Base-by-base conservation (phyloP, 2,113 vertebrate genomes). In the Apeltes quadracus region DNA sequence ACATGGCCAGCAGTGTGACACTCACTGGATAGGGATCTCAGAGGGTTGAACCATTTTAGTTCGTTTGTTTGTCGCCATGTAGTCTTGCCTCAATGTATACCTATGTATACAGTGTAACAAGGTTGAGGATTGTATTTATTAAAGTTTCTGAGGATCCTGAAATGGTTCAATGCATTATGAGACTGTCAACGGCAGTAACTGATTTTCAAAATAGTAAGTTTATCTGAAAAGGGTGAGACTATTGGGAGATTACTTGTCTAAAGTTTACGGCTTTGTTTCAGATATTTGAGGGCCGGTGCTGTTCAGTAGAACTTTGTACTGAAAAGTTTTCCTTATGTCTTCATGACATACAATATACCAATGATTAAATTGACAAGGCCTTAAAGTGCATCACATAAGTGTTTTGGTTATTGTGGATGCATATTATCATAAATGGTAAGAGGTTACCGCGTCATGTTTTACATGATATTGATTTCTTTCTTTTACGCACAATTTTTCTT, bases 91-190 rank as follows among this genome's bases (percentile, higher is more conserved):
- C 43, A 46, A 14, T 70, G 51, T 79, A 50, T 32, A 48, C 14
- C 39, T 72, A n/a, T n/a, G n/a, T 29, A n/a, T 27, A 70, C 48
- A 44, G 43, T 78, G 66, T 66, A 72, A 6, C 38, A 36, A 75
- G 70, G 72, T 79, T 68, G 58, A 84, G 77, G 51, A 66, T 78
- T 73, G 69, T 91, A 88, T 88, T 87, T 88, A 89, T 89, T 88
- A 48, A 83, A 66, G 48, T 72, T 79, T 75, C 46, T 44, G 56
- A 81, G 25, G 64, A 83, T 70, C 22, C 59, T 72, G 48, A 79
- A 79, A 76, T 65, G 62, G 58, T 63, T 43, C 39, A 50, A 65
- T 72, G 63, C 72, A 84, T 74, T 38, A 67, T 25, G 15, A 76
- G 43, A 82, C 80, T 55, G 6, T 72, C 68, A n/a, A 61, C 16